A percentile compares a stretch with the other conserved stretches of the same genome.
Evolutionary conservation across 2,797 vertebrate genomes (phyloP).

Genomic region (Chromis chromis): DNA sequence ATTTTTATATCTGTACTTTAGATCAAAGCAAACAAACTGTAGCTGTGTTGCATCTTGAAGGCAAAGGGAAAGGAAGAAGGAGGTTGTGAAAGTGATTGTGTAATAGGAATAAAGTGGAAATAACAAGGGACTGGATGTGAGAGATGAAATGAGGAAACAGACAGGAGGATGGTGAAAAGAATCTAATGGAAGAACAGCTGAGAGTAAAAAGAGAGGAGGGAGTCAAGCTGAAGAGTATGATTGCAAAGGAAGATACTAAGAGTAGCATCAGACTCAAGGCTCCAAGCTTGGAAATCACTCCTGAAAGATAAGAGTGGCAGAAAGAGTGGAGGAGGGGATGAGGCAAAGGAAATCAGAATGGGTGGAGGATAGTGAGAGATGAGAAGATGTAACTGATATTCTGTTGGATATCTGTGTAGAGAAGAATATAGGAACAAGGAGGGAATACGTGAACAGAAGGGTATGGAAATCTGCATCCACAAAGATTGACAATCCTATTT

Average conservation of each 20-base stretch:
- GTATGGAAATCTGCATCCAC: neutral
- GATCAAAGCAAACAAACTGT: slow-evolving; percentile 20
- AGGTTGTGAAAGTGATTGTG: neutral
- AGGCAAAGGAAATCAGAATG: neutral
- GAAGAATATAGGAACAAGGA: slow-evolving; percentile 8
- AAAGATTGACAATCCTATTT: slow-evolving; percentile 3
- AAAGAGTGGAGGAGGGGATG: neutral
- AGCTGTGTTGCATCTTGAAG: neutral
- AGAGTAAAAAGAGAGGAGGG: neutral
- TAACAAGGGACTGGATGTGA: neutral
- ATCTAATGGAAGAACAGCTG: neutral
- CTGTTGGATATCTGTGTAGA: slow-evolving; percentile 20
- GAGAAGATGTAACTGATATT: slow-evolving; percentile 5
- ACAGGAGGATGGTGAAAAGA: neutral
- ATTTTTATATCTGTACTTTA: slow-evolving; percentile 1
- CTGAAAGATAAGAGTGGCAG: slow-evolving; percentile 15
- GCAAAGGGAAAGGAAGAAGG: neutral
- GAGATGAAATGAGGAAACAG: neutral
- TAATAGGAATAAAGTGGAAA: neutral
- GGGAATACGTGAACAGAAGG: neutral
- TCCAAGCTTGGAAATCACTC: slow-evolving; percentile 17
- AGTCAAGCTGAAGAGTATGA: neutral
- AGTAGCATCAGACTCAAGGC: slow-evolving; percentile 6
- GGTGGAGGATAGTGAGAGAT: neutral
- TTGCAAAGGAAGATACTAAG: slow-evolving; percentile 7